phyloP scores from a whole-genome alignment of 53 echinoderm and acorn worm species.

The Apostichopus leukothele region DNA sequence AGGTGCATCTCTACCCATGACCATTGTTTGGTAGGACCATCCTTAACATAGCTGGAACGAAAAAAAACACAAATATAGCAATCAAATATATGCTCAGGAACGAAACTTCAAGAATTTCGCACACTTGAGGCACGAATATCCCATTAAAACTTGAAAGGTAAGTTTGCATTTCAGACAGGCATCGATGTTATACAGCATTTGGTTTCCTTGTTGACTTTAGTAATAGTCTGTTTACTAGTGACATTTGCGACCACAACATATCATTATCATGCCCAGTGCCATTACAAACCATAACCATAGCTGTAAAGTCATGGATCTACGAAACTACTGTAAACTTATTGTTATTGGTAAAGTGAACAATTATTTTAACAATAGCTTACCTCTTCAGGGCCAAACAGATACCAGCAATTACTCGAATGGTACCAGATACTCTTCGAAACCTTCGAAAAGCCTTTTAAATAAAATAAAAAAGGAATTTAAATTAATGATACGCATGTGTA shows the following conservation, averaged over 20 bases:
- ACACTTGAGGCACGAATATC: too few relatives aligned
- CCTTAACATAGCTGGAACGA: constrained; percentile 78
- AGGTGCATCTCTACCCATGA: constrained; percentile 96
- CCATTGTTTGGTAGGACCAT: constrained; percentile 80
- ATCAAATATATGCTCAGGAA: background rate
- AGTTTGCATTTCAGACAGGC: background rate
- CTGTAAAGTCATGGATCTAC: background rate
- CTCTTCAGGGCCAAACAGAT: constrained; percentile 84
- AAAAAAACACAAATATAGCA: background rate
- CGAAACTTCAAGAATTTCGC: background rate
- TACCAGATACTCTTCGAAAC: constrained; percentile 64
- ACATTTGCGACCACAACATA: background rate
- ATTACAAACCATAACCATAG: too few relatives aligned
- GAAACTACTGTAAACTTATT: background rate
- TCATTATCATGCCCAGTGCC: background rate
- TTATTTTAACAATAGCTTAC: constrained; percentile 44
- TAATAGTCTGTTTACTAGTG: background rate
- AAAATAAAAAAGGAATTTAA: background rate
- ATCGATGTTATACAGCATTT: background rate
- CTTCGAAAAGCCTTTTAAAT: constrained; percentile 57
- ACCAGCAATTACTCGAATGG: constrained; percentile 80
- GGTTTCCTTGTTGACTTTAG: background rate
- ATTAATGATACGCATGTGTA: background rate
- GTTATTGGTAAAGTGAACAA: background rate
- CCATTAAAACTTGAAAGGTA: too few relatives aligned